Conservation (phyloP, 1,140 invertebrate species). For the Phocides pigmalion region DNA sequence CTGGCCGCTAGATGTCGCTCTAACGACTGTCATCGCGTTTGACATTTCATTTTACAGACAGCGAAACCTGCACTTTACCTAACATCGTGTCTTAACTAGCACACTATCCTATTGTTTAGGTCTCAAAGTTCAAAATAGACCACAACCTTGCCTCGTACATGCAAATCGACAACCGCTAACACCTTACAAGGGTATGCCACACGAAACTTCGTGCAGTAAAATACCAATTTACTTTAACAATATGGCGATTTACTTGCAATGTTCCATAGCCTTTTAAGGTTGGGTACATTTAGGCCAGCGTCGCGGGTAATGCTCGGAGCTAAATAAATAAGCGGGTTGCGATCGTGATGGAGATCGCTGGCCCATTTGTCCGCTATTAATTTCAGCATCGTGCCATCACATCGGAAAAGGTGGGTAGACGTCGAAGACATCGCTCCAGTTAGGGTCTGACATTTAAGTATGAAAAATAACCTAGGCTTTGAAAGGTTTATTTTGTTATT, state of each 20-base stretch:
- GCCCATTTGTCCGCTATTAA: constrained; percentile 57
- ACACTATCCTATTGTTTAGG: constrained; percentile 19
- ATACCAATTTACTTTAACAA: constrained; percentile 80
- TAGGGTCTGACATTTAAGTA: neutral
- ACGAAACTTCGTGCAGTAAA: constrained; percentile 75
- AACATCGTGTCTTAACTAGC: constrained; percentile 14
- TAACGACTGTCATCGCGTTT: constrained; percentile 64
- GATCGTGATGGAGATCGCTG: constrained; percentile 46
- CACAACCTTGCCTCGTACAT: constrained; percentile 31
- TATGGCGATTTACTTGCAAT: constrained; percentile 72
- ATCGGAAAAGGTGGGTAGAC: constrained; percentile 19
- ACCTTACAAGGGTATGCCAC: constrained; percentile 65
- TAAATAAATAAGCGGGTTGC: constrained; percentile 53
- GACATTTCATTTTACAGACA: constrained; percentile 64
- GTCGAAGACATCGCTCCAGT: neutral
- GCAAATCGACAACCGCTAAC: constrained; percentile 43
- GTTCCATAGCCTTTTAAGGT: constrained; percentile 73
- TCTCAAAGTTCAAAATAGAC: constrained; percentile 44
- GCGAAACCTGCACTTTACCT: constrained; percentile 28
- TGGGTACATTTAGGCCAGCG: constrained; percentile 64
- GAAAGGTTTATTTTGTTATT: too few species aligned
- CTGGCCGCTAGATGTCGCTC: constrained; percentile 63
- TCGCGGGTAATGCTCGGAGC: constrained; percentile 60
- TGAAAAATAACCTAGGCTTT: too few species aligned
- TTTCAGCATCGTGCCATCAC: constrained; percentile 54